These are phyloP conservation scores for Noctua fimbriata DNA, from an alignment of 2,888 invertebrate genomes.

Conservation along the genomic window DNA sequence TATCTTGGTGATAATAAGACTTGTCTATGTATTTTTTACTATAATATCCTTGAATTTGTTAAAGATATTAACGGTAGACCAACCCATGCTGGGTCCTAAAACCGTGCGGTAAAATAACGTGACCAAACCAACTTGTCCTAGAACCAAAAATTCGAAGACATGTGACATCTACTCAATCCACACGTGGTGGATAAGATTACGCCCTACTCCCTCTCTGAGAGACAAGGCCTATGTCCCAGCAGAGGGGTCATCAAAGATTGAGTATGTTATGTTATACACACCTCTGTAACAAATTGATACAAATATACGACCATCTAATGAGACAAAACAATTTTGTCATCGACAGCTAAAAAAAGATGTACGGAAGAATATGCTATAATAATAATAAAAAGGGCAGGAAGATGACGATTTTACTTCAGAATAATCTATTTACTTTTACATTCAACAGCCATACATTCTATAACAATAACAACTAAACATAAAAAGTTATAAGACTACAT, in stretches of 20 bases:
- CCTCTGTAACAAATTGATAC: neutral
- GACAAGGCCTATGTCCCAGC: too few relatives aligned
- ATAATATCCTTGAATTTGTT: neutral
- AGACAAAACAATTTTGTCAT: too few relatives aligned
- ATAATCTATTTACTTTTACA: neutral
- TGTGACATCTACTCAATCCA: neutral
- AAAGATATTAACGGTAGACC: neutral
- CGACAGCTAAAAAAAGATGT: neutral
- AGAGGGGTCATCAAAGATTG: neutral
- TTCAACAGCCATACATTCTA: neutral
- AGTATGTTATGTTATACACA: neutral
- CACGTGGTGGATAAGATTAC: neutral
- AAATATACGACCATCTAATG: neutral
- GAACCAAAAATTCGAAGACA: neutral
- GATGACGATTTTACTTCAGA: neutral
- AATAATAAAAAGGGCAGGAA: too few relatives aligned
- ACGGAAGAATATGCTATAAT: too few relatives aligned
- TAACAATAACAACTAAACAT: neutral
- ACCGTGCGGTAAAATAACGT: neutral
- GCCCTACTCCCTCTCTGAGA: neutral
- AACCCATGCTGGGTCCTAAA: neutral
- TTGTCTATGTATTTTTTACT: neutral
- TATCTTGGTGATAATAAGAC: neutral
- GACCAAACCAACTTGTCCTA: neutral
- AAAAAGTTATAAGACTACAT: neutral